Evolutionary conservation across 2,113 vertebrate genomes (phyloP), one percentile per base, ranked within the genome.

Genomic region (Albula glossodonta): DNA sequence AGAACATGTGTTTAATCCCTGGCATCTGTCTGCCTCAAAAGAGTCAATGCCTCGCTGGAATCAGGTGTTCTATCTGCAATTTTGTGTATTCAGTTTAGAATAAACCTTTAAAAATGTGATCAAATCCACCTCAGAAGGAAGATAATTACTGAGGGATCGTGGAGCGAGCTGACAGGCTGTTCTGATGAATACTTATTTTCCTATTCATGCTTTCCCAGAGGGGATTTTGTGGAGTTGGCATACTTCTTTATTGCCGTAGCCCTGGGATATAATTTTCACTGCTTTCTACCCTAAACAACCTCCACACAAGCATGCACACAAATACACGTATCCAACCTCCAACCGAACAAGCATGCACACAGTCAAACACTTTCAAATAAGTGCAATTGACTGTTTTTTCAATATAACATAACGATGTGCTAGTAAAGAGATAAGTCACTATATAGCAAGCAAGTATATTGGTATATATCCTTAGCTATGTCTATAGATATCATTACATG

Each of bases 1-100:
- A 77, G 52, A 85, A 80, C 84, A 85, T 85, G 84, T 80, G 84
- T 85, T 85, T 77, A 53, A 51, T 48, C 49, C 51, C 31, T 10
- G 84, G 49, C 53, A 56, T 79, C 17, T 63, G 60, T 63, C 15
- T 15, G 60, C 60, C 15, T 63, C 53, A 19, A 63, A 63, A 63
- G 60, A 63, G 17, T 6, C 7, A 1, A 56, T 12, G 53, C 53
- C 12, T 56, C 53, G 2, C 7, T 56, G 53, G 60, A 63, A 15
- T 63, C 60, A 63, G 60, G 60, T 63, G 60, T 63, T 63, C 3
- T 17, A 12, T 63, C 12, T 63, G 60, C 60, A 63, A 17, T 63
- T 63, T 63, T 63, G 11, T 63, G 17, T 56, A 56, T 56, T 56
- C 53, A 56, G 53, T 56, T 56, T 56, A 56, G 12, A 56, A 56